Base-by-base conservation (phyloP, 1,140 invertebrate genomes). In the Plutomurus gul region DNA sequence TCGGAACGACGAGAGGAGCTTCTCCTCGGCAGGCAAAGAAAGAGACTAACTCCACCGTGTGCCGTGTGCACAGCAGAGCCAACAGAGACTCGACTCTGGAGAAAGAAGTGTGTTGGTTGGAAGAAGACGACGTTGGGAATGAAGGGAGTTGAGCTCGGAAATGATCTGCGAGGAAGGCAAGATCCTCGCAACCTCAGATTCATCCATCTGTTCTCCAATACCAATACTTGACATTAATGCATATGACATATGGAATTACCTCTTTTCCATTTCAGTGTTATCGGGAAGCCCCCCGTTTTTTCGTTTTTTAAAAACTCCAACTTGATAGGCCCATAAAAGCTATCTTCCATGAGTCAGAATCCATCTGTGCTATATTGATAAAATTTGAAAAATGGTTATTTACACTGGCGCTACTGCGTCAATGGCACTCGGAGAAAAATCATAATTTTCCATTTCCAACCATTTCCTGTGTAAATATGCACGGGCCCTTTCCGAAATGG, bases 331-430 rank as follows among this genome's bases (percentile, higher is more conserved):
- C 37, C 77, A 81, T 80, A 81, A 80, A 81, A 81, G 47, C 80
- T 80, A 81, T 81, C 81, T 77, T 77, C 75, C 78, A 72, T 74
- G 81, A 79, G 73, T 77, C 79, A 83, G 79, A 83, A 83, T 83
- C 77, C 82, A 83, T 83, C 82, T 83, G 82, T 81, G 75, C 79
- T 79, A 78, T 81, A 83, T 83, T 83, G 82, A 83, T 83, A 83
- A 83, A 79, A 79, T 83, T 81, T 78, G 80, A 83, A 81, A 83
- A 83, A 81, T 83, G 80, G 82, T 75, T 83, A 81, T 81, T 83
- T 83, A 78, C 77, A 83, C 77, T 81, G 40, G 76, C 76, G 80
- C 77, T 79, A 47, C 25, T 74, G 75, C 71, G 71, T 81, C 77
- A 83, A 77, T 83, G 75, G 82, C 77, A 83, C 77, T 83, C 77